A percentile compares a stretch with the other conserved stretches of the same genome.
phyloP scores from a whole-genome alignment of 2,797 vertebrate species.

The Lophura swinhoii region DNA sequence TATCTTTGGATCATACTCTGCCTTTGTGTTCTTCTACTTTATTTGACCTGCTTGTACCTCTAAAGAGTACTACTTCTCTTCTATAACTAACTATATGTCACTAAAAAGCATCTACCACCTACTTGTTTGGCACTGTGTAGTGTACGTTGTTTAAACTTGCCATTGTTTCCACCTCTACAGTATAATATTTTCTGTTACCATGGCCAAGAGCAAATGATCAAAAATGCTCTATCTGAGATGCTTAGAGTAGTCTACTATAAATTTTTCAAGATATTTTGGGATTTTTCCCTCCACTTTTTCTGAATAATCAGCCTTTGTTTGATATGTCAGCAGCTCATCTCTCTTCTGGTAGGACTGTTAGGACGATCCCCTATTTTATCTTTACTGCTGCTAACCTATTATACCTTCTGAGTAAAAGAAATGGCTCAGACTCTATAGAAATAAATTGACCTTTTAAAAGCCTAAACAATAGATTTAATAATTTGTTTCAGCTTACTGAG shows the following conservation, averaged over 20 bases:
- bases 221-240: neutral
- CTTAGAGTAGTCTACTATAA: neutral
- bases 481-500: neutral
- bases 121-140: neutral
- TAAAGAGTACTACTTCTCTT: neutral
- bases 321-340: neutral
- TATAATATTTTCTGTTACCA: neutral
- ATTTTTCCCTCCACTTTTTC: neutral
- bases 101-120: neutral
- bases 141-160: neutral
- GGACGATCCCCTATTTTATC: neutral
- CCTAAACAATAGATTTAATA: neutral
- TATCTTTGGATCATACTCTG: neutral
- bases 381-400: neutral
- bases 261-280: neutral
- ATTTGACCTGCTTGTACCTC: neutral
- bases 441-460: neutral
- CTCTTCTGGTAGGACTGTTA: neutral
- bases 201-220: slow-evolving; percentile 10
- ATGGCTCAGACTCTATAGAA: neutral
- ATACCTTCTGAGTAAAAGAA: neutral
- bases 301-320: neutral
- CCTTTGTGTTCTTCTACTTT: neutral
- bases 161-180: neutral
- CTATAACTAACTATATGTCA: neutral